A percentile compares a stretch with the other conserved stretches of the same genome.
These are phyloP conservation scores for Drosophila dunni DNA, from an alignment of 1,140 invertebrate genomes.

Conservation along the genomic window DNA sequence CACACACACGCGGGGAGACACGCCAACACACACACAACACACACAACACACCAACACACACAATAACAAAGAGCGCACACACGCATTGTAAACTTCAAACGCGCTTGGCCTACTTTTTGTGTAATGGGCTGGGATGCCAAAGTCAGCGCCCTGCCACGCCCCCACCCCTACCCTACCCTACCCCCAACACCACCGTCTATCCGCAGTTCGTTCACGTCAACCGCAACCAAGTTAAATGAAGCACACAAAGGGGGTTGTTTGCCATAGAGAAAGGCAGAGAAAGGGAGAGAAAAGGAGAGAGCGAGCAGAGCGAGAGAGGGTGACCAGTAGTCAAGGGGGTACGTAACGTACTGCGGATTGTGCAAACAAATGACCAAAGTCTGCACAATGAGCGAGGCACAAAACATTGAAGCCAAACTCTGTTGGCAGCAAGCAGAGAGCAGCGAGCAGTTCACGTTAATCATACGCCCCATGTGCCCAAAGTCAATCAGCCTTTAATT, in stretches of 20 bases:
- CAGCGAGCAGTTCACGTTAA: slow-evolving; percentile 48
- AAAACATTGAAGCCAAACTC: no score
- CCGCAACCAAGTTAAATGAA: slow-evolving; percentile 77
- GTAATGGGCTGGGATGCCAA: slow-evolving; percentile 74
- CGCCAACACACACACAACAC: slow-evolving; percentile 30
- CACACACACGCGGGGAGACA: slow-evolving; percentile 12
- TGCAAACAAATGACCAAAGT: slow-evolving; percentile 59
- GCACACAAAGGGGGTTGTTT: slow-evolving; percentile 38
- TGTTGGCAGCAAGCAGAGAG: no score
- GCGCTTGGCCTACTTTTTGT: slow-evolving; percentile 76
- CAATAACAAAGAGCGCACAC: slow-evolving; percentile 17
- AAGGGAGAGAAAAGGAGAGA: no score
- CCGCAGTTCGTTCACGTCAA: slow-evolving; percentile 43
- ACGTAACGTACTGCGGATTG: not conserved
- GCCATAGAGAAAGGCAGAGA: no score
- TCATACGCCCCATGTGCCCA: slow-evolving; percentile 69
- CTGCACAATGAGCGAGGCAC: not conserved
- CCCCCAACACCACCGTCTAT: not conserved
- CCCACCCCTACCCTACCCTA: not conserved
- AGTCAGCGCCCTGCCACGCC: slow-evolving; percentile 36
- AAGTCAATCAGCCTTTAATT: slow-evolving; percentile 80
- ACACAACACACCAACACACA: slow-evolving; percentile 36
- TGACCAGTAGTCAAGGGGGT: no score
- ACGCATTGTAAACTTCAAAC: slow-evolving; percentile 77
- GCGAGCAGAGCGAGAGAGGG: not conserved